Evolutionary conservation across 2,797 vertebrate species (phyloP).

Genomic region (Diceros bicornis): DNA sequence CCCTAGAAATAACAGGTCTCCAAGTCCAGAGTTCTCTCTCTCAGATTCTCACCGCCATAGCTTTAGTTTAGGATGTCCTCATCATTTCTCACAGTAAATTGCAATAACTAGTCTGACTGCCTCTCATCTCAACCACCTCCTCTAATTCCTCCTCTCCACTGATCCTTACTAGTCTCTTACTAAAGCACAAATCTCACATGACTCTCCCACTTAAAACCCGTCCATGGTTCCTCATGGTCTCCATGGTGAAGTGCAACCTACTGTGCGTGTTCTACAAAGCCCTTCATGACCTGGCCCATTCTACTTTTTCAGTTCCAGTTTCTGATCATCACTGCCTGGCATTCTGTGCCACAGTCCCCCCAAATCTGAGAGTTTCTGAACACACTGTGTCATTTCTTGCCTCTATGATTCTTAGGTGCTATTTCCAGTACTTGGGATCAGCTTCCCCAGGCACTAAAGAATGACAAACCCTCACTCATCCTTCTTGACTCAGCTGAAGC

Average conservation of each 20-base stretch:
- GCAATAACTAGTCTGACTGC: neutral
- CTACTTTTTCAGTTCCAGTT: neutral
- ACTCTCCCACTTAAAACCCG: neutral
- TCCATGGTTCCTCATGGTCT: neutral
- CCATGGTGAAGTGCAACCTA: neutral
- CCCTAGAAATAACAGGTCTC: neutral
- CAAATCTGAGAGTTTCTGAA: neutral
- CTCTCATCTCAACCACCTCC: neutral
- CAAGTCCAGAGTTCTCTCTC: neutral
- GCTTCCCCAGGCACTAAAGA: neutral
- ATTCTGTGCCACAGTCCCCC: neutral
- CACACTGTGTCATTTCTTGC: neutral
- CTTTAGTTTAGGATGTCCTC: neutral
- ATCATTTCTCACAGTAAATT: neutral
- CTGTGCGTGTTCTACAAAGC: neutral
- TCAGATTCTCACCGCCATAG: neutral
- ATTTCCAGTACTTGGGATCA: neutral
- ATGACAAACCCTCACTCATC: neutral
- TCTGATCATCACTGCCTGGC: neutral
- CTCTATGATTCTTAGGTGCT: neutral
- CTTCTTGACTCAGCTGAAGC: neutral
- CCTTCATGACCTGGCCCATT: neutral
- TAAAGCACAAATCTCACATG: neutral
- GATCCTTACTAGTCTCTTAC: neutral
- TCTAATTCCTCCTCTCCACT: neutral